Conservation (phyloP, 2,797 vertebrate genomes). For the Crypturellus tataupa region DNA sequence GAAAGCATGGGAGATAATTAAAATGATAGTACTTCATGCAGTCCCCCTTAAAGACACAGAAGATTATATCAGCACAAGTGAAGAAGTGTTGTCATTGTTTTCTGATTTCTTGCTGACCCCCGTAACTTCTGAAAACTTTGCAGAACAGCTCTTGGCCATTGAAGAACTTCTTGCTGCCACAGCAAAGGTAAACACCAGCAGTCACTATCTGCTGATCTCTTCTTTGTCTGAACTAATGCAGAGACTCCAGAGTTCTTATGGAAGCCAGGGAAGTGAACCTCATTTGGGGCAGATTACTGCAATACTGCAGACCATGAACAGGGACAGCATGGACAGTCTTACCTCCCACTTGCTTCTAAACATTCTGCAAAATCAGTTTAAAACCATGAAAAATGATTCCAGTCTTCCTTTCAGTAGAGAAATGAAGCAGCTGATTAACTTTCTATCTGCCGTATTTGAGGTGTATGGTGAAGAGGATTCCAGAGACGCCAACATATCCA, state of each 20-base stretch:
- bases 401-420: not conserved
- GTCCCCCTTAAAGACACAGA: not conserved
- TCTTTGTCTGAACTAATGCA: conserved; percentile 30
- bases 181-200: conserved; percentile 12
- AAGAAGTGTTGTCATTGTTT: conserved; percentile 42
- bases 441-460: conserved; percentile 6
- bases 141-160: not conserved
- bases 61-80: conserved; percentile 13
- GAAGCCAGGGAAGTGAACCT: not conserved
- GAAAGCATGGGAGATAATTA: conserved; percentile 51
- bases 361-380: conserved; percentile 7
- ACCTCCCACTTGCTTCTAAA: not conserved
- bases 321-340: not conserved
- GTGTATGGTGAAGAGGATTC: not conserved
- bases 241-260: not conserved
- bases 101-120: conserved; percentile 32
- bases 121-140: conserved; percentile 1
- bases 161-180: conserved; percentile 9
- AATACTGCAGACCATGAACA: not conserved
- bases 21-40: conserved; percentile 18
- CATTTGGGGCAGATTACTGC: conserved; percentile 14
- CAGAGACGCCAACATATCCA: not conserved
- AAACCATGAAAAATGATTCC: not conserved
- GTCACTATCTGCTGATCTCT: conserved; percentile 37
- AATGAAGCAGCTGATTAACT: not conserved